Base-by-base conservation (phyloP, 2,888 invertebrate genomes). In the Ptychoptera contaminata region DNA sequence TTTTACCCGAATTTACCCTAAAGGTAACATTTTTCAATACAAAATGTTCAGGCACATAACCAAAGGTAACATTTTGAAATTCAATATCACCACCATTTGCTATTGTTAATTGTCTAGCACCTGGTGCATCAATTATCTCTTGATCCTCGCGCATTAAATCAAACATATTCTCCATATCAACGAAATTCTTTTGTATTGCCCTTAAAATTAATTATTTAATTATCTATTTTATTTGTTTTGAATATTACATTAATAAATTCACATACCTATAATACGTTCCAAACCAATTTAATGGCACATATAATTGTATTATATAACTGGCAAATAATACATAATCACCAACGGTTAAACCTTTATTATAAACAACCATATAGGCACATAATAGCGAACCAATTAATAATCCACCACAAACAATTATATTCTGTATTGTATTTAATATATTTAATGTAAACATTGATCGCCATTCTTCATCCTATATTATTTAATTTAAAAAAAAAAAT, bases 161-260 rank as follows among this genome's bases (percentile, higher is more conserved):
- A 61, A 97, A 92, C 97, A 98, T 96, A 64, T 97, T 97, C 66
- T 98, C 97, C 97, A 97, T 97, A 59, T 98, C 97, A 14, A 97
- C 81, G 58, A 98, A 97, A 59, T 93, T 90, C 69, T 88, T 91
- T 61, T 97, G 97, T 47, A 97, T 94, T 45, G 90, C 86, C 58
- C 96, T 90, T 61, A 15, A 56, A n/a, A n/a, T n/a, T n/a, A n/a
- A n/a, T n/a, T n/a, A n/a, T n/a, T n/a, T n/a, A n/a, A n/a, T n/a
- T 55, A 38, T 6, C 6, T 37, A 37, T 12, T 8, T n/a, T 12
- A 37, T 8, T 37, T 37, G 8, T 37, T 40, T 14, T 16, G 8
- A 12, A 5, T n/a, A 10, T 37, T 37, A n/a, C n/a, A n/a, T n/a
- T n/a, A n/a, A n/a, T n/a, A 7, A 23, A 7, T 23, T 11, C 3